A percentile compares a stretch with the other conserved stretches of the same genome.
phyloP scores from a whole-genome alignment of 2,888 invertebrate species.

The Metalampra italica region DNA sequence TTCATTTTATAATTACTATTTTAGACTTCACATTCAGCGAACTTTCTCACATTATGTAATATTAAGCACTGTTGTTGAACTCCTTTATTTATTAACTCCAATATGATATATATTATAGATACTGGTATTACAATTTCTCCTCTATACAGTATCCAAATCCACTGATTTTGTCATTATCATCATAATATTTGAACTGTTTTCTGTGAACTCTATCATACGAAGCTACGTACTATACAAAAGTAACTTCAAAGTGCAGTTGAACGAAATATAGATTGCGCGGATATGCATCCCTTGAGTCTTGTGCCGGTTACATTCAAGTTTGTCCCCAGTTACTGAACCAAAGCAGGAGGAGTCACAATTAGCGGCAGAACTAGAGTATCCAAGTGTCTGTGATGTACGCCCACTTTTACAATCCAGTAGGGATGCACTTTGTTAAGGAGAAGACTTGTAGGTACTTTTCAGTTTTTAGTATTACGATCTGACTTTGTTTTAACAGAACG shows the following conservation, averaged over 20 bases:
- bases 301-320: not conserved
- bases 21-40: no score
- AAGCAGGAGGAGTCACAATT: slow-evolving; percentile 55
- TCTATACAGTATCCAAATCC: no score
- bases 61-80: no score
- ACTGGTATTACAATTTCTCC: no score
- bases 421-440: slow-evolving; percentile 29
- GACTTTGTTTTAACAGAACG: not conserved
- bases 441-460: not conserved
- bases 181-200: no score
- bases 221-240: not conserved
- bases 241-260: not conserved
- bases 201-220: no score
- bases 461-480: not conserved
- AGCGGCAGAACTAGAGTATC: slow-evolving; percentile 43
- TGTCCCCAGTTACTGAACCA: slow-evolving; percentile 21
- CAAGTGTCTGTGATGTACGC: slow-evolving; percentile 45
- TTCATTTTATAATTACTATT: no score
- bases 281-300: slow-evolving; percentile 2
- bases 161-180: no score
- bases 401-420: slow-evolving; percentile 34
- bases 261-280: slow-evolving; percentile 12
- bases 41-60: no score
- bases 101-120: no score
- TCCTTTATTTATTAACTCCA: no score